These are phyloP conservation scores for Laupala kohalensis DNA, from an alignment of 1,140 invertebrate species.

Conservation along the genomic window DNA sequence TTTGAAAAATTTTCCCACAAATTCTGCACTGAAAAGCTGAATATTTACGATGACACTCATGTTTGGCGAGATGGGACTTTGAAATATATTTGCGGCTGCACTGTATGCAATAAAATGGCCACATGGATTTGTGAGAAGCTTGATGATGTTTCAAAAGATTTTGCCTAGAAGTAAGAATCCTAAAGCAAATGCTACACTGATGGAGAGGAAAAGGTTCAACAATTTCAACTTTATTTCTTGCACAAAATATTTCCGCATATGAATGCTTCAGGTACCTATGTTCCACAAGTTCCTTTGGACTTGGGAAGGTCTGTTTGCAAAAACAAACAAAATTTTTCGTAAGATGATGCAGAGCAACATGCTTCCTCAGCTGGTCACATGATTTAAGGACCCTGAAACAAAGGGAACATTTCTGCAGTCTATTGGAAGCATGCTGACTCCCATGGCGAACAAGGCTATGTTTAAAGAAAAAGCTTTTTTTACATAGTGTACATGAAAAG, in stretches of 20 bases:
- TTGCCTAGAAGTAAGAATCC: neutral
- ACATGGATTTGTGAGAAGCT: neutral
- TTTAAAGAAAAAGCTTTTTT: neutral
- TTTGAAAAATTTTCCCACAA: neutral
- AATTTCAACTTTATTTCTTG: neutral
- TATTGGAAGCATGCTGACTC: neutral
- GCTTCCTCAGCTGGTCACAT: neutral
- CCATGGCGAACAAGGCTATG: neutral
- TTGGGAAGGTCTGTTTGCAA: neutral
- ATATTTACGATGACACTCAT: neutral
- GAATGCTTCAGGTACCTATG: neutral
- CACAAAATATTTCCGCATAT: neutral
- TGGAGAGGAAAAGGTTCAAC: neutral
- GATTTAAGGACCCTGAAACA: neutral
- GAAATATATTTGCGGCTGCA: neutral
- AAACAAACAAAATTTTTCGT: neutral
- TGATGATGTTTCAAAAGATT: neutral
- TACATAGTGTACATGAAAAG: neutral
- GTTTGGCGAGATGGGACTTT: neutral
- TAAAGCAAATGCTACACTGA: neutral
- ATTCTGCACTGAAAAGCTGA: neutral
- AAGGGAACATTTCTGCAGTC: neutral
- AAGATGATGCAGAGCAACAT: neutral
- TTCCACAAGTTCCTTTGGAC: neutral
- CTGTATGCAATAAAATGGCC: neutral